These are phyloP conservation scores for Eciton burchellii DNA, from an alignment of 1,140 invertebrate species.

Conservation along the genomic window DNA sequence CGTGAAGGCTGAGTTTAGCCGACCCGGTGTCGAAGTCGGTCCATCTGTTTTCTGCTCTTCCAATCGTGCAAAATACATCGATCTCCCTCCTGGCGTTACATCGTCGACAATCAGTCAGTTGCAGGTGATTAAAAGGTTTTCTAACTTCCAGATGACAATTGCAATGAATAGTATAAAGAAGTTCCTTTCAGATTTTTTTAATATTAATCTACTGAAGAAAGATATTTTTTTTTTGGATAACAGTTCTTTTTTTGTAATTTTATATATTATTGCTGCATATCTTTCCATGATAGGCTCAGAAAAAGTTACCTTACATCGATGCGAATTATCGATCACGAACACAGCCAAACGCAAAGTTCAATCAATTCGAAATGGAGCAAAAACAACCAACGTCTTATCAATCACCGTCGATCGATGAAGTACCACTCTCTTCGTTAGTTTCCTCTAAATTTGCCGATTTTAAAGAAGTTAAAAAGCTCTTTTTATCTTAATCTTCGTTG, in stretches of 20 bases:
- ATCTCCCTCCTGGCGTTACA: slow-evolving; percentile 74
- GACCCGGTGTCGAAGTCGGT: slow-evolving; percentile 64
- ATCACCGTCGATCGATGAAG: slow-evolving; percentile 66
- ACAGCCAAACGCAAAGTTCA: slow-evolving; percentile 67
- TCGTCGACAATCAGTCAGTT: slow-evolving; percentile 77
- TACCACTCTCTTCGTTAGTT: slow-evolving; percentile 81
- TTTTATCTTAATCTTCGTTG: neutral
- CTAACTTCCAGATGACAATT: neutral
- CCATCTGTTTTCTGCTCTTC: slow-evolving; percentile 58
- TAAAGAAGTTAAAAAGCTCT: slow-evolving; percentile 22
- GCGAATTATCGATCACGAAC: slow-evolving; percentile 73
- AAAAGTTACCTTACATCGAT: slow-evolving; percentile 67
- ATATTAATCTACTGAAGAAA: neutral
- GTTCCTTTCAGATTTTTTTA: too few relatives aligned
- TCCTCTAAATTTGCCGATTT: neutral
- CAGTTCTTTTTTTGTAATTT: neutral
- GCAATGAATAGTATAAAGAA: neutral
- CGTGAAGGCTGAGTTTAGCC: slow-evolving; percentile 86
- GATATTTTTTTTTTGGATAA: neutral
- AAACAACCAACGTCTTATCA: slow-evolving; percentile 68
- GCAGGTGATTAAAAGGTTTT: slow-evolving; percentile 63
- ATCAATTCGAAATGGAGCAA: slow-evolving; percentile 70
- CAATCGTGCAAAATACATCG: slow-evolving; percentile 62
- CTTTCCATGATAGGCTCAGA: slow-evolving; percentile 61
- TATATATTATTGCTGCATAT: neutral